Conservation (phyloP, 2,797 vertebrate species). For the Taenioides sp. region DNA sequence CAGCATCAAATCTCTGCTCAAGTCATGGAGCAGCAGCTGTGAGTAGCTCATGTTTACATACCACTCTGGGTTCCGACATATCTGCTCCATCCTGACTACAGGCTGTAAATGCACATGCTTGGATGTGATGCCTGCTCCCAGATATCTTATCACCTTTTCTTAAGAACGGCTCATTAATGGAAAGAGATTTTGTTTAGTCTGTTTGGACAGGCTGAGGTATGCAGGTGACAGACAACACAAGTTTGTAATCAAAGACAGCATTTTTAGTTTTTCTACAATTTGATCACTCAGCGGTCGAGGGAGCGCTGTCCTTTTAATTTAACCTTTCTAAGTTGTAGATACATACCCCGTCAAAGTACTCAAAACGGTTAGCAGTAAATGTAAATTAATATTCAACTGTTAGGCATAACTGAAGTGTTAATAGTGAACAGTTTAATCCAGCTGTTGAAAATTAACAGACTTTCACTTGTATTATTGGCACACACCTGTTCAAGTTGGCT, state of each 20-base stretch:
- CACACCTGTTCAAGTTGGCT: slow-evolving; percentile 4
- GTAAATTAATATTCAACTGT: background rate
- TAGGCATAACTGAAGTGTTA: background rate
- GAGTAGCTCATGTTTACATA: slow-evolving; percentile 82
- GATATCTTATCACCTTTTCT: slow-evolving; percentile 33
- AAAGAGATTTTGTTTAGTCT: slow-evolving; percentile 56
- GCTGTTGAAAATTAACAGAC: background rate
- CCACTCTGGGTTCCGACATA: slow-evolving; percentile 46
- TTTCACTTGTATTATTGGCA: background rate
- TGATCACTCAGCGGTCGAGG: background rate
- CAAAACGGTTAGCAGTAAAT: background rate
- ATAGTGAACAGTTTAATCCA: background rate
- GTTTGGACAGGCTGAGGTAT: slow-evolving; percentile 40
- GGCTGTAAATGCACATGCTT: slow-evolving; percentile 11
- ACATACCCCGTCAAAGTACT: background rate
- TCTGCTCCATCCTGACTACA: slow-evolving; percentile 37
- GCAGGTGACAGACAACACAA: slow-evolving; percentile 43
- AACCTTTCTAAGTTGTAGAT: background rate
- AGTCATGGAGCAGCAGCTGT: slow-evolving; percentile 95
- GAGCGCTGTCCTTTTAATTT: background rate
- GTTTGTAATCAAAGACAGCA: slow-evolving; percentile 9
- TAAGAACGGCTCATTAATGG: slow-evolving; percentile 50
- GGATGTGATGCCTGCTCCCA: slow-evolving; percentile 30
- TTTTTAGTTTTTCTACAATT: background rate
- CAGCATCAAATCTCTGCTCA: slow-evolving; percentile 97